These are phyloP conservation scores for Lasius platythorax DNA, from an alignment of 2,888 invertebrate species.

Conservation along the genomic window DNA sequence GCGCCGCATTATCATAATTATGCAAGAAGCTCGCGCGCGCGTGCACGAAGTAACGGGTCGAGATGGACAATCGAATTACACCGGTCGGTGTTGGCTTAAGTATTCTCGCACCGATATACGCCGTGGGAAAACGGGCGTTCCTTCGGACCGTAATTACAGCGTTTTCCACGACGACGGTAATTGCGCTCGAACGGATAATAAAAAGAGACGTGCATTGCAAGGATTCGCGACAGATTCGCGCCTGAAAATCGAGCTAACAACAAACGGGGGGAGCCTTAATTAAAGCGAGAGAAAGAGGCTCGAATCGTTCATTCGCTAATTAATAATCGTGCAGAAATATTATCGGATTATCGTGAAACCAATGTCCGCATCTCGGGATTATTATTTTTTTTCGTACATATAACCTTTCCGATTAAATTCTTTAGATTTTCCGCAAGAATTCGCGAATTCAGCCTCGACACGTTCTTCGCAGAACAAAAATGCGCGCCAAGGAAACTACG, in stretches of 20 bases:
- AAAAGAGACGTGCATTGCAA: slow-evolving; percentile 23
- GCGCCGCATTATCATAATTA: slow-evolving; percentile 58
- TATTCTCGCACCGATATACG: slow-evolving; percentile 25
- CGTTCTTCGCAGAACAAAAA: slow-evolving; percentile 69
- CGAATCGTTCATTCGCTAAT: background rate
- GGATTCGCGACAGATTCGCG: slow-evolving; percentile 19
- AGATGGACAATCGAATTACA: slow-evolving; percentile 56
- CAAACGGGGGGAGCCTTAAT: slow-evolving; percentile 8
- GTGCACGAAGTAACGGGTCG: slow-evolving; percentile 38
- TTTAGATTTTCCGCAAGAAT: slow-evolving; percentile 41
- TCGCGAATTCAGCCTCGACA: slow-evolving; percentile 46
- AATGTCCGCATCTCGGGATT: background rate
- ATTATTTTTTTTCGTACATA: background rate
- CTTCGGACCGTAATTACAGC: slow-evolving; percentile 38
- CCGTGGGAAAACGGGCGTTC: slow-evolving; percentile 46
- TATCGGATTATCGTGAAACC: background rate
- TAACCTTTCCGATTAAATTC: background rate
- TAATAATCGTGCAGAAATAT: background rate
- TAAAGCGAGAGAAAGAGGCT: background rate
- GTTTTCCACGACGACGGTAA: slow-evolving; percentile 33
- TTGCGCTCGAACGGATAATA: slow-evolving; percentile 16
- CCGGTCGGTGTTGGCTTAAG: slow-evolving; percentile 31
- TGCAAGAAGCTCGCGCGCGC: slow-evolving; percentile 33
- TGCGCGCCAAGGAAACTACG: slow-evolving; percentile 73
- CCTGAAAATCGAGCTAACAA: slow-evolving; percentile 16